A percentile compares a stretch with the other conserved stretches of the same genome.
phyloP scores from a whole-genome alignment of 2,888 invertebrate genomes.

The Atethmia centrago region DNA sequence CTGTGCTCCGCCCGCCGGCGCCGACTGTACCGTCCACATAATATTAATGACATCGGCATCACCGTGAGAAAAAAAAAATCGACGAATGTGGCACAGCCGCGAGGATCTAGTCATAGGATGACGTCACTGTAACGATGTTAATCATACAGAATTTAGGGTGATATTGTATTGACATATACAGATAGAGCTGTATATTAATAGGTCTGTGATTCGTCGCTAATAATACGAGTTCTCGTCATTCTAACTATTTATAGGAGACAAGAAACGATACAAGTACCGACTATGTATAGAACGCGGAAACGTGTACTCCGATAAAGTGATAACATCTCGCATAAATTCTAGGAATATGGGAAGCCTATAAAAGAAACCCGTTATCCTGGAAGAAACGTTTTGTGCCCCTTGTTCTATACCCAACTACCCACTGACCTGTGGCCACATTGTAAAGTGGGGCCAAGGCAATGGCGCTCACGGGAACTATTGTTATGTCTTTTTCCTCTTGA shows the following conservation, averaged over 20 bases:
- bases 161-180: slow-evolving; percentile 27
- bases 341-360: background rate
- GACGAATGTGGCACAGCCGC: slow-evolving; percentile 37
- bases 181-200: slow-evolving; percentile 31
- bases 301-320: slow-evolving; percentile 1
- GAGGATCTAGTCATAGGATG: slow-evolving; percentile 27
- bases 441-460: background rate
- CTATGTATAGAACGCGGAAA: background rate
- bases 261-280: slow-evolving; percentile 15
- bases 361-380: background rate
- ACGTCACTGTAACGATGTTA: slow-evolving; percentile 36
- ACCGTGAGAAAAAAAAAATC: slow-evolving; percentile 54
- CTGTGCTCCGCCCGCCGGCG: slow-evolving; percentile 31
- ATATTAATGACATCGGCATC: slow-evolving; percentile 59
- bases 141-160: slow-evolving; percentile 13
- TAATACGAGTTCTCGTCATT: slow-evolving; percentile 20
- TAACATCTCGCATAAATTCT: slow-evolving; percentile 1
- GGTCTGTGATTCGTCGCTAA: slow-evolving; percentile 11
- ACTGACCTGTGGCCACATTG: background rate
- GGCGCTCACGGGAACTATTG: background rate
- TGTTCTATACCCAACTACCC: too few species aligned
- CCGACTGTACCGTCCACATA: slow-evolving; percentile 52
- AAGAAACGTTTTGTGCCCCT: background rate
- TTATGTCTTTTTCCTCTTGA: background rate
- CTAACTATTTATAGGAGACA: background rate